A percentile compares a stretch with the other conserved stretches of the same genome.
Conservation (phyloP, 1,140 invertebrate genomes). For the Apis cerana region DNA sequence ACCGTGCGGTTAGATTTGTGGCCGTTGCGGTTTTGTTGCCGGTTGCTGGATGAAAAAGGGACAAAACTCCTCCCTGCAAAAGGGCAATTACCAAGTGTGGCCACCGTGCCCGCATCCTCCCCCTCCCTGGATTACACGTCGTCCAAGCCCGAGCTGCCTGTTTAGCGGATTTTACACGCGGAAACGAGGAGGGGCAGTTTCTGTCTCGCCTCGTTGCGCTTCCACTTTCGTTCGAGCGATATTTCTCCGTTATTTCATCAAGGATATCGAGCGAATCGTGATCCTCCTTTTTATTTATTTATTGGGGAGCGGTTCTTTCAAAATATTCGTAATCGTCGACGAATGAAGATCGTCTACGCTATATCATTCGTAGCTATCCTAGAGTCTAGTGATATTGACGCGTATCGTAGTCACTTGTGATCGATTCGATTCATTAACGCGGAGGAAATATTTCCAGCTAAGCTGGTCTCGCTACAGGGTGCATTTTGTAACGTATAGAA, state of each 20-base stretch:
- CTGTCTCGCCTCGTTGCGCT: not conserved
- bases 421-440: slow-evolving; percentile 6
- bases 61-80: slow-evolving; percentile 26
- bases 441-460: slow-evolving; percentile 23
- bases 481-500: slow-evolving; percentile 54
- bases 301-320: no score
- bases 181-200: not conserved
- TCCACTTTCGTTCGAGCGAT: no score
- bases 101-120: slow-evolving; percentile 26
- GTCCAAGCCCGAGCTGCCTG: not conserved
- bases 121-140: slow-evolving; percentile 7
- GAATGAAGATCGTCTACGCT: no score
- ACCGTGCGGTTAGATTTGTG: slow-evolving; percentile 72
- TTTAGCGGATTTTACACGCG: not conserved
- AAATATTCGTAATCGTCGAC: no score
- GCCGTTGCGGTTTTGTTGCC: slow-evolving; percentile 70
- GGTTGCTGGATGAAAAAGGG: slow-evolving; percentile 48
- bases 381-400: no score
- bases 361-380: no score
- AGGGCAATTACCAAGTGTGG: slow-evolving; percentile 45
- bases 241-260: not conserved
- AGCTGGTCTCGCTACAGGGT: slow-evolving; percentile 45
- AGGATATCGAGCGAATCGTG: not conserved
- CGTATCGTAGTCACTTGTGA: not conserved
- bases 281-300: no score